phyloP scores from a whole-genome alignment of 2,888 invertebrate genomes.

The Cerceris ruficornis region DNA sequence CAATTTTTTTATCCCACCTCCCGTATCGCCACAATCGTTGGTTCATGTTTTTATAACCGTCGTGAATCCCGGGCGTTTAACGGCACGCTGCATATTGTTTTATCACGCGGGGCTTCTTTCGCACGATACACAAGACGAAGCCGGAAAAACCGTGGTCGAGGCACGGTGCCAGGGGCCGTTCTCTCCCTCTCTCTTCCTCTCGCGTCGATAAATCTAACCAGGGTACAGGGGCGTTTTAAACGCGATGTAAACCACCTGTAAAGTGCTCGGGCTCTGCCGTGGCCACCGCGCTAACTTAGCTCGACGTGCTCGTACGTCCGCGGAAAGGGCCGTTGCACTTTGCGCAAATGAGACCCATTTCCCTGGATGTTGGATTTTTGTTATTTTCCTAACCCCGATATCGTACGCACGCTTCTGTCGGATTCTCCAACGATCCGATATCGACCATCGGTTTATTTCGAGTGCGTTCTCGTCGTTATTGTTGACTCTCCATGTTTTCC shows the following conservation, averaged over 20 bases:
- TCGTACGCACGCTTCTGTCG: not conserved
- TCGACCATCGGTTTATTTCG: conserved; percentile 26
- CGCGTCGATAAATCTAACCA: conserved; percentile 61
- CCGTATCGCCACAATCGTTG: not conserved
- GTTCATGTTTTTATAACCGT: conserved; percentile 1
- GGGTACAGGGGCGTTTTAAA: conserved; percentile 56
- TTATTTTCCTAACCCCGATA: conserved; percentile 3
- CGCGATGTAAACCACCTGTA: conserved; percentile 66
- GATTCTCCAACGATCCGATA: not conserved
- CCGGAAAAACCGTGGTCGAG: conserved; percentile 48
- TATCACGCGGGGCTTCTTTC: conserved; percentile 40
- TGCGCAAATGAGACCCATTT: conserved; percentile 35
- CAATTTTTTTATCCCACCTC: not conserved
- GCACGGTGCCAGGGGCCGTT: conserved; percentile 58
- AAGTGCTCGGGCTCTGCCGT: conserved; percentile 42
- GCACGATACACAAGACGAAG: conserved; percentile 37
- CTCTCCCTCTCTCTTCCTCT: not conserved
- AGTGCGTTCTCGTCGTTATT: conserved; percentile 25
- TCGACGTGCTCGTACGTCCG: conserved; percentile 23
- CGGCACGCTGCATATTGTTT: conserved; percentile 56
- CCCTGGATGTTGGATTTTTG: conserved; percentile 16
- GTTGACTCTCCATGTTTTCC: conserved; percentile 1
- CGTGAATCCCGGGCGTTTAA: conserved; percentile 49
- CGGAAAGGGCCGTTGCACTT: conserved; percentile 36
- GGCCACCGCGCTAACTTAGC: conserved; percentile 47